Base-by-base conservation (phyloP, 2,888 invertebrate species). In the Aspidiotus destructor region DNA sequence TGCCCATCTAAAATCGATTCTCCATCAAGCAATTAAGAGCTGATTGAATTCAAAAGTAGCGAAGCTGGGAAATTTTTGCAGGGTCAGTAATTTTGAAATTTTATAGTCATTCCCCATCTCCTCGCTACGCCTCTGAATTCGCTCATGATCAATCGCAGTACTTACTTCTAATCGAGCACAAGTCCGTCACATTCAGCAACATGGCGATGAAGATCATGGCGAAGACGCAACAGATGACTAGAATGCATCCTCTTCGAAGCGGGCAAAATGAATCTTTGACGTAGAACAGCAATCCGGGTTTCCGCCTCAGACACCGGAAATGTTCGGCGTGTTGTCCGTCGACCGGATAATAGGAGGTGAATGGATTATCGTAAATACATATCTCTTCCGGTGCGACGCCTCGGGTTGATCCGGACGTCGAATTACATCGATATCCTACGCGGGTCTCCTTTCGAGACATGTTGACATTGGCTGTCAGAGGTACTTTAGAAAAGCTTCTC, bases 321-420 rank as follows among this genome's bases (percentile, higher is more conserved):
- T 57, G 55, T 28, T 65, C 65, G 54, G 41, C 48, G 55, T 65
- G 57, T 57, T 65, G 65, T 41, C 65, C 65, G 57, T 65, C 57
- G 41, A 55, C 44, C 28, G 65, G 42, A 48, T 65, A 65, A 40
- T 65, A 65, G 17, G 65, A 65, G 41, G 65, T 65, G 55, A 57
- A 65, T 42, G 65, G 65, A 48, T 65, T 65, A 28, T 65, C 65
- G 48, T 65, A 65, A 65, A 65, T 65, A 55, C 65, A 16, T 65
- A 65, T 65, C 55, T 65, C 65, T 48, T 65, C 65, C 42, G 55
- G 65, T 65, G 44, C 48, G 57, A 57, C 55, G 57, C 65, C 65
- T 57, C 57, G 57, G 28, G 28, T 3, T 13, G 65, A 57, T 41
- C 58, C 65, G 41, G 40, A 57, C 17, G n/a, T 42, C 42, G 65